A percentile compares a stretch with the other conserved stretches of the same genome.
Evolutionary conservation across 2,113 vertebrate genomes (phyloP).

Genomic region (Sylvilagus bachmani): DNA sequence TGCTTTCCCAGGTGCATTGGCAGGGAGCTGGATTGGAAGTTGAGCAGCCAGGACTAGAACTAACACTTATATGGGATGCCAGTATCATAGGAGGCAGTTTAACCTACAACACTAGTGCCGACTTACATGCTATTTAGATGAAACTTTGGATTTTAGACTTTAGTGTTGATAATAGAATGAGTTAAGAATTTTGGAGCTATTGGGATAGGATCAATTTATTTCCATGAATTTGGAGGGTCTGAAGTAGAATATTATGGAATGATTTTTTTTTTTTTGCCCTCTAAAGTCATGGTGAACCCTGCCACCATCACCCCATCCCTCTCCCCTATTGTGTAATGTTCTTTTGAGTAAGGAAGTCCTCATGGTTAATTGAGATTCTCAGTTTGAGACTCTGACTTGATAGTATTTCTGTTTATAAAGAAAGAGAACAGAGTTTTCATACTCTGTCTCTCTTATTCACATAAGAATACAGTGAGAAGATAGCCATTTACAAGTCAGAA

Average conservation of each 20-base stretch:
- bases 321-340: not conserved
- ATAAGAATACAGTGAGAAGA: not conserved
- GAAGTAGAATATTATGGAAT: not conserved
- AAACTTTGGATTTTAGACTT: not conserved
- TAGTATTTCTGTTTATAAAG: not conserved
- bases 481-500: not conserved
- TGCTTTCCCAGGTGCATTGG: too few relatives aligned
- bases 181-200: not conserved
- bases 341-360: not conserved
- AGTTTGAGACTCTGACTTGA: not conserved
- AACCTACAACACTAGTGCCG: too few relatives aligned
- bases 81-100: too few relatives aligned
- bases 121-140: not conserved
- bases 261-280: not conserved
- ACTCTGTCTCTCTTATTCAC: not conserved
- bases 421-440: not conserved
- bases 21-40: too few relatives aligned
- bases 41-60: too few relatives aligned
- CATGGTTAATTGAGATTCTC: not conserved
- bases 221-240: not conserved
- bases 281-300: not conserved
- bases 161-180: not conserved
- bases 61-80: too few relatives aligned
- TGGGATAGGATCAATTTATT: not conserved
- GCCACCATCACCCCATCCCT: too few relatives aligned